phyloP scores from a whole-genome alignment of 1,140 invertebrate species.

The Aphaenogaster floridana region DNA sequence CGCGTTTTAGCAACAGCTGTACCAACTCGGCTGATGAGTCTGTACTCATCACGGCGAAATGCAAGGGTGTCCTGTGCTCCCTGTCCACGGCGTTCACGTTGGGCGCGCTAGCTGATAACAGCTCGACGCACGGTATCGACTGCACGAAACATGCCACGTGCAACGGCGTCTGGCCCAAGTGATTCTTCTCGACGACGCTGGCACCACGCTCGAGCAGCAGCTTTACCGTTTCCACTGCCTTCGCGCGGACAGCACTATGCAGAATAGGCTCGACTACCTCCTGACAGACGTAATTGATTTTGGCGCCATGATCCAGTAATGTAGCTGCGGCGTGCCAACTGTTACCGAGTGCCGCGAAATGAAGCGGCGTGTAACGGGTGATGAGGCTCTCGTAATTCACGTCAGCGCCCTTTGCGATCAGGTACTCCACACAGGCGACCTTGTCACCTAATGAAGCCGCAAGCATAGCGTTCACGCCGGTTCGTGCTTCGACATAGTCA shows the following conservation, averaged over 20 bases:
- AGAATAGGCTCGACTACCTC: constrained; percentile 86
- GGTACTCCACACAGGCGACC: constrained; percentile 80
- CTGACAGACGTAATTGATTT: constrained; percentile 74
- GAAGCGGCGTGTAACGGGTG: constrained; percentile 88
- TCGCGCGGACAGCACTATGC: constrained; percentile 88
- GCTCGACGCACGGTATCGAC: constrained; percentile 87
- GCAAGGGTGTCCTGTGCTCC: constrained; percentile 88
- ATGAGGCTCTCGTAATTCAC: constrained; percentile 82
- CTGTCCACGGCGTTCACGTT: constrained; percentile 88
- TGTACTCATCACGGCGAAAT: constrained; percentile 88
- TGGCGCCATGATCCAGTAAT: constrained; percentile 86
- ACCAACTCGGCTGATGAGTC: constrained; percentile 87
- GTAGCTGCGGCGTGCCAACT: constrained; percentile 86
- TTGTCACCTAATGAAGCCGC: constrained; percentile 81
- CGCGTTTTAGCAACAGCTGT: constrained; percentile 87
- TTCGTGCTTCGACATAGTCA: constrained; percentile 80
- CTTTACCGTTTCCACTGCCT: constrained; percentile 87
- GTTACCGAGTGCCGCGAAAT: constrained; percentile 88
- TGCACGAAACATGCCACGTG: constrained; percentile 89
- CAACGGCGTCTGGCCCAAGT: constrained; percentile 88
- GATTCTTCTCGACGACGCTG: constrained; percentile 87
- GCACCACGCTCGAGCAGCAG: constrained; percentile 89
- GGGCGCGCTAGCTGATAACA: constrained; percentile 85
- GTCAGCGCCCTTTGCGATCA: constrained; percentile 82
- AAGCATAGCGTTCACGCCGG: constrained; percentile 82